Evolutionary conservation across 2,888 invertebrate genomes (phyloP).

Genomic region (Diabrotica balteata): DNA sequence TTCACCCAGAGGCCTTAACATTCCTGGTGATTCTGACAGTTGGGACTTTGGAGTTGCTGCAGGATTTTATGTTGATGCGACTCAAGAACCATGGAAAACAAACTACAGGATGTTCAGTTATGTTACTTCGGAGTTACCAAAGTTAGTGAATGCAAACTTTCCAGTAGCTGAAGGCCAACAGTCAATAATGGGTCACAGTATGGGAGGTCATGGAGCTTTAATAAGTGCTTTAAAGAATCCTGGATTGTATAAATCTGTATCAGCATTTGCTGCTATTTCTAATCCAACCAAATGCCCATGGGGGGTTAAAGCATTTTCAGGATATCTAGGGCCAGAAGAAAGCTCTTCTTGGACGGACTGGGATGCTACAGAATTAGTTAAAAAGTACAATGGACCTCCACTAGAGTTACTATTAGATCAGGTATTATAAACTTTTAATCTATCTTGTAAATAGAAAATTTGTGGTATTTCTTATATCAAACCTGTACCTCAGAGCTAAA

Average conservation of each 20-base stretch:
- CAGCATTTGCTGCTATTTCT: slow-evolving; percentile 94
- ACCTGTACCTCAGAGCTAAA: too few species aligned
- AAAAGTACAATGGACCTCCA: slow-evolving; percentile 82
- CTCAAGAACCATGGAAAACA: slow-evolving; percentile 87
- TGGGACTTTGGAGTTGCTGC: slow-evolving; percentile 97
- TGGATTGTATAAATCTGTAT: slow-evolving; percentile 84
- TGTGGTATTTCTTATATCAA: too few species aligned
- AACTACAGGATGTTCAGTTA: slow-evolving; percentile 97
- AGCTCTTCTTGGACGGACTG: slow-evolving; percentile 77
- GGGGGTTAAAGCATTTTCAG: slow-evolving; percentile 86
- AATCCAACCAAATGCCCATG: slow-evolving; percentile 86
- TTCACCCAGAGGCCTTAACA: slow-evolving; percentile 88
- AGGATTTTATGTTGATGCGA: slow-evolving; percentile 95
- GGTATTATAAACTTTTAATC: slow-evolving; percentile 60
- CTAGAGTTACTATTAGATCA: slow-evolving; percentile 89
- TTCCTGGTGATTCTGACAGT: slow-evolving; percentile 89
- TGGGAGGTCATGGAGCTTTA: slow-evolving; percentile 98
- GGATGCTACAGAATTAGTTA: slow-evolving; percentile 87
- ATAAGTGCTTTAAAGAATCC: slow-evolving; percentile 91
- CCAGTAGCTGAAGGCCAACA: slow-evolving; percentile 68
- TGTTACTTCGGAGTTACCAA: slow-evolving; percentile 84
- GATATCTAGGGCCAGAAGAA: slow-evolving; percentile 77
- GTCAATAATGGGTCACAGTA: slow-evolving; percentile 87
- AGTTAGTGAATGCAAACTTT: slow-evolving; percentile 78
- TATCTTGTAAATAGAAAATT: too few species aligned